Evolutionary conservation across 1,140 invertebrate genomes (phyloP), one percentile per base, ranked within the genome.

Genomic region (Sweltsa coloradensis): DNA sequence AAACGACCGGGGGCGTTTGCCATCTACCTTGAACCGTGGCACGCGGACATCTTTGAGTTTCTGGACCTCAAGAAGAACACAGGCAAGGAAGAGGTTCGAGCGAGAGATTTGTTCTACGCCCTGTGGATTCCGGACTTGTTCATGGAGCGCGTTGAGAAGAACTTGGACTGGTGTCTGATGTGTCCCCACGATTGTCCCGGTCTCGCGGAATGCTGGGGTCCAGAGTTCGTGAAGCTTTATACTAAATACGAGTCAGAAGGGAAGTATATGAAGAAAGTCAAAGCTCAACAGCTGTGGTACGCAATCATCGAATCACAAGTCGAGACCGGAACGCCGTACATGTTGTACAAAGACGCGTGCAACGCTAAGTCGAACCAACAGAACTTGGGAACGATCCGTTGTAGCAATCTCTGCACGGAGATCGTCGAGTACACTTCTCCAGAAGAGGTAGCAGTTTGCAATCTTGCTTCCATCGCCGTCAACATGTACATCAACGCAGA

Each of bases 51-150:
- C 41, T 95, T 96, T 65, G 90, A 95, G 47, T 98, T 97, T 68
- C 65, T 97, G 34, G 87, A 96, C 61, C 68, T 97, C 25, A 89
- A 85, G 53, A 97, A 95, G 59, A 97, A 98, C 64, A 93, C 86
- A 39, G 92, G 91, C 26, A 89, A 89, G 59, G 95, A 97, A 64
- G 92, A 97, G 66, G 67, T 83, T 23, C 70, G 93, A 46, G 95
- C 94, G 0, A 74, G 95, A 50, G 96, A 99, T 67, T 67, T 99
- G n/a, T 99, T 99, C 63, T 97, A 94, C 64, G 97, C 85, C 13
- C 61, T 99, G 7, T 99, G 97, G 97, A 91, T 99, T 54, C 93
- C 96, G 5, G 96, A 99, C 76, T 70, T 99, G 24, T 99, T 99
- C 62, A 99, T 99, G 97, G 77, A 88, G 63, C 74, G 97, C 39